Conservation (phyloP, 2,888 invertebrate genomes). For the Torymus aiolomorphi region DNA sequence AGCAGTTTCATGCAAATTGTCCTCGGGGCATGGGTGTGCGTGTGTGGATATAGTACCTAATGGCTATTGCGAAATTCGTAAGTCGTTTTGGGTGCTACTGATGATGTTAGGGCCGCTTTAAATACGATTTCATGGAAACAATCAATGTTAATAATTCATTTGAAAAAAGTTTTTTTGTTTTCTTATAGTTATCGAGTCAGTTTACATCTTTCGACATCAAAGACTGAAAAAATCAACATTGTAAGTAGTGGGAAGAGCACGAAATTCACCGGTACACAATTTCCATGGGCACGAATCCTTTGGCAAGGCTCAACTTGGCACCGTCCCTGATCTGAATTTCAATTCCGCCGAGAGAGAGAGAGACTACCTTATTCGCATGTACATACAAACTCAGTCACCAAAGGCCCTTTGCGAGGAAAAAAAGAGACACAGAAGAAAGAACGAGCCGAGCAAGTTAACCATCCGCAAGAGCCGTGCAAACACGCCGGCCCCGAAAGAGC, state of each 20-base stretch:
- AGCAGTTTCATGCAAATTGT: constrained; percentile 69
- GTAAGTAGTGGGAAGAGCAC: background rate
- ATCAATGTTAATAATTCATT: too few species aligned
- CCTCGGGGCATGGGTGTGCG: constrained; percentile 5
- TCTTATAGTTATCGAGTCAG: too few species aligned
- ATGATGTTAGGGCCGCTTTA: too few species aligned
- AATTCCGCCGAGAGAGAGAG: constrained; percentile 36
- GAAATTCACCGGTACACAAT: background rate
- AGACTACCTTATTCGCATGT: background rate
- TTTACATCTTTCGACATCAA: too few species aligned
- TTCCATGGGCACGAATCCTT: constrained; percentile 38
- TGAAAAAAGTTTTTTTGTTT: too few species aligned
- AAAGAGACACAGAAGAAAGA: background rate
- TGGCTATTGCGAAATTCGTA: constrained; percentile 16
- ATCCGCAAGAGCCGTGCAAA: constrained; percentile 8
- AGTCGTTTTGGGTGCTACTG: background rate
- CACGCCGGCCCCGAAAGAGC: background rate
- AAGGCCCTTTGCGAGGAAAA: background rate
- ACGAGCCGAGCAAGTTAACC: constrained; percentile 23
- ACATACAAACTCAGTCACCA: background rate
- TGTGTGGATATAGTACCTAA: background rate
- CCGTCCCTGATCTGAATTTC: constrained; percentile 49
- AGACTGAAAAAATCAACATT: background rate
- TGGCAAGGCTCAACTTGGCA: constrained; percentile 35
- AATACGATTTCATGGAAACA: too few species aligned